phyloP scores from a whole-genome alignment of 2,113 vertebrate genomes.

The Urocolius indicus region DNA sequence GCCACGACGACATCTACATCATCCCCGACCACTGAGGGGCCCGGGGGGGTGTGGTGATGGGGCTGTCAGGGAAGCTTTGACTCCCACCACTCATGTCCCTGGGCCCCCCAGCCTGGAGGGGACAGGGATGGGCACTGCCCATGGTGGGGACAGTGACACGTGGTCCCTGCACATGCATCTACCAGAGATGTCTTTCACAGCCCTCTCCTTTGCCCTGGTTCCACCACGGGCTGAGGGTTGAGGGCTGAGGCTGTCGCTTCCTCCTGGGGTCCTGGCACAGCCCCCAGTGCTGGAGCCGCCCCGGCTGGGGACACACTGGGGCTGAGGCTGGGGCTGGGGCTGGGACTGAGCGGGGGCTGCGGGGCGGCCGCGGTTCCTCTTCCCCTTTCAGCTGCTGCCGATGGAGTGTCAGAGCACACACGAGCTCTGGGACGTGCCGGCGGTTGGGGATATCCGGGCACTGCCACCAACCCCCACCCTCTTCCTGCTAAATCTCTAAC shows the following conservation, averaged over 20 bases:
- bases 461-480: not conserved
- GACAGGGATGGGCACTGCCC: accelerated
- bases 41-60: not conserved
- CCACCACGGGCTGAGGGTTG: not conserved
- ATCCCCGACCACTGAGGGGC: not conserved
- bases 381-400: not conserved
- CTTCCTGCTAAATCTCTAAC: not conserved
- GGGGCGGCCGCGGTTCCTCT: not conserved
- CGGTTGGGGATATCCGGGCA: not conserved
- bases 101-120: not conserved
- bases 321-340: not conserved
- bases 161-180: accelerated
- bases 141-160: accelerated
- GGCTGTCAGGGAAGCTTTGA: not conserved
- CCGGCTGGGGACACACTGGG: accelerated
- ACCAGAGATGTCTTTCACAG: accelerated
- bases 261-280: not conserved
- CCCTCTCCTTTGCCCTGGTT: not conserved
- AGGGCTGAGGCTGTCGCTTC: not conserved
- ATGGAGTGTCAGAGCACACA: accelerated
- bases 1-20: not conserved
- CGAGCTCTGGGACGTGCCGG: accelerated
- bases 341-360: accelerated
- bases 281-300: not conserved
- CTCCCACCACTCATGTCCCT: accelerated